phyloP scores from a whole-genome alignment of 2,113 vertebrate species.

The Beaufortia kweichowensis region DNA sequence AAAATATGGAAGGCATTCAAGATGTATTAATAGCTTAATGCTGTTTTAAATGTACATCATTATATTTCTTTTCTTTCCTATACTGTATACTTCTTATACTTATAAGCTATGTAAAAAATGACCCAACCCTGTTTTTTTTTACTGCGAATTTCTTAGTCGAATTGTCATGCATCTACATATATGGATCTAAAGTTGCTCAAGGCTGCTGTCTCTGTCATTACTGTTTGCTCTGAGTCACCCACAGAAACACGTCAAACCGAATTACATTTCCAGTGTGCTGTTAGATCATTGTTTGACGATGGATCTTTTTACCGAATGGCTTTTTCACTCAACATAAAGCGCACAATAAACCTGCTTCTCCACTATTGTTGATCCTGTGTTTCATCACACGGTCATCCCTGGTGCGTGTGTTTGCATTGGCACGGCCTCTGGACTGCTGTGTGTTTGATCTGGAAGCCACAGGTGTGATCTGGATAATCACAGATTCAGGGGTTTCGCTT shows the following conservation, averaged over 20 bases:
- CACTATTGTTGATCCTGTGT: slow-evolving; percentile 8
- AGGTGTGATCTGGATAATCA: neutral
- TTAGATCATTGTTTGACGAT: slow-evolving; percentile 21
- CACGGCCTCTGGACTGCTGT: neutral
- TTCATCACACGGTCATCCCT: neutral
- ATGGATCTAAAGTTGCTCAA: neutral
- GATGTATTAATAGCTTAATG: no score
- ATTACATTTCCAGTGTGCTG: neutral
- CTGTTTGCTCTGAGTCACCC: neutral
- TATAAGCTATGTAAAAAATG: no score
- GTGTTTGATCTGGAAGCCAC: slow-evolving; percentile 15
- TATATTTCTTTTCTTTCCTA: no score
- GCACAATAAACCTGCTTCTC: slow-evolving; percentile 21
- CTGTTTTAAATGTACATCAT: no score
- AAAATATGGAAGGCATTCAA: no score
- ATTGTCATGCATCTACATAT: neutral
- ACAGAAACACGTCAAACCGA: neutral
- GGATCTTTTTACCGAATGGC: slow-evolving; percentile 18
- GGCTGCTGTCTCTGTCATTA: neutral
- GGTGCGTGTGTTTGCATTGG: neutral
- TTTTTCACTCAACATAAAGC: slow-evolving; percentile 24
- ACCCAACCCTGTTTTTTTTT: no score
- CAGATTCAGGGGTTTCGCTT: neutral
- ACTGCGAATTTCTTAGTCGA: no score
- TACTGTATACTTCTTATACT: no score